Base-by-base conservation (phyloP, 2,888 invertebrate species). In the Autographa gamma region DNA sequence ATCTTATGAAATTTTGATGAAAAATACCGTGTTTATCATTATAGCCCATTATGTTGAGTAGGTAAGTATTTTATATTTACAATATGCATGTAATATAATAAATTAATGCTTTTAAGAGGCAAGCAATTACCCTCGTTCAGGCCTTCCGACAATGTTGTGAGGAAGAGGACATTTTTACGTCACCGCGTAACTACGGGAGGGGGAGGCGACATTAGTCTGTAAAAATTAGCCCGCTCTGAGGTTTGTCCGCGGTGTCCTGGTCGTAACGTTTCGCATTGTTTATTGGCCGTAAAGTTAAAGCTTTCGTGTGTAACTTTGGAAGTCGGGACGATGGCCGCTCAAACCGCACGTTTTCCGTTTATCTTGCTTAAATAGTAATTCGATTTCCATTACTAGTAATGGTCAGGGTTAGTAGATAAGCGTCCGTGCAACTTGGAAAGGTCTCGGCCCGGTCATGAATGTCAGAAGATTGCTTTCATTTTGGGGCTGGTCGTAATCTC, bases 381-480 rank as follows among this genome's bases (percentile, higher is more conserved):
- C 90, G 90, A 91, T 91, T 93, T 92, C 91, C 90, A 92, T 93
- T 93, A 92, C 90, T 86, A 85, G 89, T 89, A 91, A 92, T 87
- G 89, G 88, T 85, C 83, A 88, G 90, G 91, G 89, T 88, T 87
- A 81, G 87, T 78, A 90, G 92, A 92, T 93, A 93, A 92, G 88
- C 86, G 85, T 74, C 82, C 81, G 78, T 83, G 86, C 88, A 87
- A 89, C 88, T 90, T 85, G 73, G 86, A 81, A 87, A 85, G 86
- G 89, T 82, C 84, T 79, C 79, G 77, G 74, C 62, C 77, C 82
- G 85, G 76, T 83, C 88, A 88, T 89, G 89, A 92, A 90, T 88
- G 91, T 89, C 76, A 80, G 86, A 88, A 91, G 87, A 91, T 90
- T 90, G 89, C 90, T 88, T 88, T 89, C 88, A 88, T 91, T 91